Evolutionary conservation across 1,140 invertebrate genomes (phyloP).

Genomic region (Aphelenchoides besseyi): DNA sequence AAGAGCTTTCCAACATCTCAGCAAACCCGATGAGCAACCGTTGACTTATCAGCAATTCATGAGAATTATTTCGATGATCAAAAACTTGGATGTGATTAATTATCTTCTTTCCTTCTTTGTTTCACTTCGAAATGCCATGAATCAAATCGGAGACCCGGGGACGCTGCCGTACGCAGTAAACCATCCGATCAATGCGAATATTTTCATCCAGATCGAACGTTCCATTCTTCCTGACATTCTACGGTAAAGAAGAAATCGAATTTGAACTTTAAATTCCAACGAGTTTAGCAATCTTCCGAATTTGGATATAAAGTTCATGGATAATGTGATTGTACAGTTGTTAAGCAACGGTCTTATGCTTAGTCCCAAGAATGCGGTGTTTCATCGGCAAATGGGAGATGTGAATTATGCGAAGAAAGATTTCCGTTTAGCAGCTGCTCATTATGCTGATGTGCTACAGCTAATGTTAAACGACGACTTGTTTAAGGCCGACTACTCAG

Average conservation of each 20-base stretch:
- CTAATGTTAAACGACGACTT: neutral
- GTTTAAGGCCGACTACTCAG: neutral
- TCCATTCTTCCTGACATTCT: neutral
- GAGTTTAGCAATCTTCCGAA: neutral
- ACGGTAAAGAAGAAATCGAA: neutral
- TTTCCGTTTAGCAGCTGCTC: neutral
- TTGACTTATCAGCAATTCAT: neutral
- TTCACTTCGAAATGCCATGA: neutral
- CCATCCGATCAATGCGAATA: neutral
- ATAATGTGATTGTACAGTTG: neutral
- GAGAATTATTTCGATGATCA: neutral
- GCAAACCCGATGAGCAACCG: neutral
- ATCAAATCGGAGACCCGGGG: neutral
- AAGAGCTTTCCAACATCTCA: neutral
- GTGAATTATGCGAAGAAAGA: neutral
- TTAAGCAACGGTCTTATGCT: neutral
- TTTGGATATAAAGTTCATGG: neutral
- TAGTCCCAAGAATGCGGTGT: neutral
- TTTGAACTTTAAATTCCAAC: neutral
- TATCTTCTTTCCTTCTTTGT: slow-evolving; percentile 7
- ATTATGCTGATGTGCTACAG: neutral
- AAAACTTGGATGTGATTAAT: neutral
- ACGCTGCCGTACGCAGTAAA: neutral
- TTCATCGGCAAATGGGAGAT: neutral
- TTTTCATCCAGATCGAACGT: neutral